Evolutionary conservation across 2,888 invertebrate genomes (phyloP), one percentile per base, ranked within the genome.

Genomic region (Scelioninae gen. 2): DNA sequence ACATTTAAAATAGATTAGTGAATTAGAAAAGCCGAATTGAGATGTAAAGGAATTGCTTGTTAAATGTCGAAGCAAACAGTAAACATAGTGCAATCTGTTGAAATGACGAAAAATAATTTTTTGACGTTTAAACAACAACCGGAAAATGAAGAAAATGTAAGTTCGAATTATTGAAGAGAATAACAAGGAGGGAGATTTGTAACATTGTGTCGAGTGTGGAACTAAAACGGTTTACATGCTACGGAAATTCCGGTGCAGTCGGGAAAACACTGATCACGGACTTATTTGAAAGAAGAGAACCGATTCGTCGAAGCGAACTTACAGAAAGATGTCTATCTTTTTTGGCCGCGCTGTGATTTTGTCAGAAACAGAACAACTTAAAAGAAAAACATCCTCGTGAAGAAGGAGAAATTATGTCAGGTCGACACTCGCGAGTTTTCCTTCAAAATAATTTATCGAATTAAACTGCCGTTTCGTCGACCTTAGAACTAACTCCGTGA

Each of bases 181-280:
- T 63, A 70, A 70, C 57, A 65, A 18, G 52, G 39, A 67, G 61
- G 39, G 43, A 57, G 61, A 70, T 71, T 74, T 71, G 74, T 74
- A 60, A 64, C 52, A 63, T 64, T 71, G 58, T 60, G 57, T 55
- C 64, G 71, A 68, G 68, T 68, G 39, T 68, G 60, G 71, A 74
- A 71, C 74, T 68, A 63, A 68, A 72, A 69, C 65, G 70, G 74
- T 64, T 77, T 69, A 72, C 76, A 71, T 77, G 75, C 73, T 35
- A 74, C 74, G 77, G 77, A 76, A 77, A 67, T 78, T 77, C 75
- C 77, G 74, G 73, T 45, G 53, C 69, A 77, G 76, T 72, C 70
- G 55, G 58, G 73, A 55, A 75, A 75, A 71, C 72, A 71, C 64
- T 71, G 64, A 71, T 64, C 71, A 60, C 58, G 57, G 60, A 64